Conservation (phyloP, 2,113 vertebrate genomes). For the Pangasianodon hypophthalmus region DNA sequence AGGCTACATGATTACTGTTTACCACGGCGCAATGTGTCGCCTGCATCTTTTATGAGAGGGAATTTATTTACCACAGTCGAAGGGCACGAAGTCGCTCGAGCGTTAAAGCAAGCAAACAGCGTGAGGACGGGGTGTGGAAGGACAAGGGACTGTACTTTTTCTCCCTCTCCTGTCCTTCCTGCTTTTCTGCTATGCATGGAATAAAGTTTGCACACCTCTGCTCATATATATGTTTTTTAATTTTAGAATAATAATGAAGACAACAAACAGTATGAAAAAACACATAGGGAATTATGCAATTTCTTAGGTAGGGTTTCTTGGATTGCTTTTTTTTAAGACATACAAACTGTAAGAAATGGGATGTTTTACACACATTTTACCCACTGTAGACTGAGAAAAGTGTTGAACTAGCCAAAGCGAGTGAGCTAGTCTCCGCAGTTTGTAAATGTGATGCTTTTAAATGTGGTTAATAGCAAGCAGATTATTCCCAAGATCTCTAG, state of each 20-base stretch:
- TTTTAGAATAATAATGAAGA: not conserved
- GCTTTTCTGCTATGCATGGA: not conserved
- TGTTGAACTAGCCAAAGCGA: not conserved
- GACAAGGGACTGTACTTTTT: slow-evolving; percentile 54
- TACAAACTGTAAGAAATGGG: not conserved
- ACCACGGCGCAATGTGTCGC: slow-evolving; percentile 17
- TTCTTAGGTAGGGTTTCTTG: not conserved
- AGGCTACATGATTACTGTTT: slow-evolving; percentile 46
- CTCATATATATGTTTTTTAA: not conserved
- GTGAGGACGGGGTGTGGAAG: slow-evolving; percentile 35
- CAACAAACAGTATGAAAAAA: not conserved
- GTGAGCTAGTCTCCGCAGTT: too few relatives aligned
- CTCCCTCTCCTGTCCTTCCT: slow-evolving; percentile 45
- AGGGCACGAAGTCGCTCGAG: slow-evolving; percentile 8
- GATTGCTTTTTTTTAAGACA: not conserved
- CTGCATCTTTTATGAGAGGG: slow-evolving; percentile 35
- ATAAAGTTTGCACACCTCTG: not conserved
- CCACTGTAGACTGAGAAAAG: not conserved
- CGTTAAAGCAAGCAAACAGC: slow-evolving; percentile 26
- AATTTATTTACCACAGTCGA: slow-evolving; percentile 24
- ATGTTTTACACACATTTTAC: not conserved
- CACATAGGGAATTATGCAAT: not conserved
- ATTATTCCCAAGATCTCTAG: not conserved
- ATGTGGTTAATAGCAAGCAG: not conserved
- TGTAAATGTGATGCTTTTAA: not conserved